Base-by-base conservation (phyloP, 1,140 invertebrate species). In the Vanessa tameamea region DNA sequence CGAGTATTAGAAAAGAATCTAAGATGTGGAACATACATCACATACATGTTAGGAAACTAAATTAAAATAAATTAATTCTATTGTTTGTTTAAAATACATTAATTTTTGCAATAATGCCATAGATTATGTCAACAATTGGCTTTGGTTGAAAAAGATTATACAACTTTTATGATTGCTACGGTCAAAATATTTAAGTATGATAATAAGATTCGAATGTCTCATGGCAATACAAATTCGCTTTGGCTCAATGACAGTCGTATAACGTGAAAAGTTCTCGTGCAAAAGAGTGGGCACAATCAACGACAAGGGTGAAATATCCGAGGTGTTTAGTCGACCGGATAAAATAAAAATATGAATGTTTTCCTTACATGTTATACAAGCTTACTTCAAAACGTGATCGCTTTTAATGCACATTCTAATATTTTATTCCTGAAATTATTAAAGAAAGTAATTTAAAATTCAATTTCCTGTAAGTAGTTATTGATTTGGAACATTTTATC, bases 251-350 rank as follows among this genome's bases (percentile, higher is more conserved):
- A 57, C 20, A 57, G 5, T 16, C 53, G 53, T 23, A 57, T 55
- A 23, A 2, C 53, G 20, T 57, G 12, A 23, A 57, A 57, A 11
- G 9, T 23, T 23, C 12, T 63, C 50, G 20, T 53, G 53, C 61
- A 11, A 57, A 65, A 64, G 72, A 78, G 75, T 71, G 80, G 75
- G 77, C 82, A 84, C 82, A 81, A 81, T 81, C 80, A 78, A 57
- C 20, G 59, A 59, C 59, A 64, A 61, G 59, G 53, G 71, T 48
- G 68, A 63, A 69, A 63, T 47, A 78, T 37, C 51, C 73, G 72
- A 79, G 81, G 80, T 78, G 77, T 48, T 70, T 76, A 80, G 75
- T 82, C 77, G 79, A 75, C 57, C 75, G 82, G 63, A 77, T 69
- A 20, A 7, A 23, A 57, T 3, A 9, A 57, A 57, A 57, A 57